These are phyloP conservation scores for Sphyrna mokarran DNA, from an alignment of 2,113 vertebrate genomes.

Conservation along the genomic window DNA sequence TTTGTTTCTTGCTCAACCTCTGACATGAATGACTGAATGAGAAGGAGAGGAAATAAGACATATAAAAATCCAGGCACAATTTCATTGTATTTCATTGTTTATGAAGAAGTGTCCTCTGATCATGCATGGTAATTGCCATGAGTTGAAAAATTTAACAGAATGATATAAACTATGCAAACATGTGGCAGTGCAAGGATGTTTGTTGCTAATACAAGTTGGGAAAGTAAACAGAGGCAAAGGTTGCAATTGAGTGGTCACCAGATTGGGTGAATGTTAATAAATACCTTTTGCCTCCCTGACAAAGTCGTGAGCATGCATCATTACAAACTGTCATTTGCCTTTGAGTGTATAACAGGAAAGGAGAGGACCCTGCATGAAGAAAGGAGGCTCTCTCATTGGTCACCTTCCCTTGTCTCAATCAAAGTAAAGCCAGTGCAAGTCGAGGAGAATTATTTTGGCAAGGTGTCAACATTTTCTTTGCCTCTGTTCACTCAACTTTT, in stretches of 20 bases:
- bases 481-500: neutral
- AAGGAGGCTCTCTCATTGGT: neutral
- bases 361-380: neutral
- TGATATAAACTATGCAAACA: neutral
- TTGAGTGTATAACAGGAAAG: neutral
- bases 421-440: neutral
- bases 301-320: no score
- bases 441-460: neutral
- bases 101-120: neutral
- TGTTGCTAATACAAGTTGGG: no score
- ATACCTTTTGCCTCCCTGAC: no score
- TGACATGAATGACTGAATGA: neutral
- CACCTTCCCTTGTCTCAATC: neutral
- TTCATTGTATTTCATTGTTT: neutral
- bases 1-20: neutral
- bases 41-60: neutral
- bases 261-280: no score
- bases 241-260: no score
- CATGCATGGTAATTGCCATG: neutral
- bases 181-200: neutral
- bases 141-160: neutral
- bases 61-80: neutral
- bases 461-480: neutral
- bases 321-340: neutral
- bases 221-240: no score